These are phyloP conservation scores for Neoscelio sp. DNA, from an alignment of 2,888 invertebrate genomes.

Conservation along the genomic window DNA sequence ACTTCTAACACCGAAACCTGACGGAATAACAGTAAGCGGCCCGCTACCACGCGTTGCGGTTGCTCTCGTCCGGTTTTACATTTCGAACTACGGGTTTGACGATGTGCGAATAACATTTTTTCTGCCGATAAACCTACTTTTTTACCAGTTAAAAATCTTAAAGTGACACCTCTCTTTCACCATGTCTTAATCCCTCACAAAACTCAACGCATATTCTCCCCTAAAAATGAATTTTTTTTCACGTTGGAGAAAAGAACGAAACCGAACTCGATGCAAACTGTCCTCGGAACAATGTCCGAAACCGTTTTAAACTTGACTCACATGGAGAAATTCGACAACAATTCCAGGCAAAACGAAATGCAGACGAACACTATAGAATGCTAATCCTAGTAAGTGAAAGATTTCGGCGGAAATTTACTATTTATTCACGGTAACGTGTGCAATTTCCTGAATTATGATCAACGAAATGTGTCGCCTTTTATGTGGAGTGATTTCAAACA, in stretches of 20 bases:
- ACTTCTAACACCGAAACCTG: constrained; percentile 18
- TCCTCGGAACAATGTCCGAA: neutral
- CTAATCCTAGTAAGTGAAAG: constrained; percentile 51
- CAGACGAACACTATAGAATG: constrained; percentile 30
- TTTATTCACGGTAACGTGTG: neutral
- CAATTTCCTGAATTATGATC: constrained; percentile 1
- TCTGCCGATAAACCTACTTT: too few species aligned
- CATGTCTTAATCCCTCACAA: too few species aligned
- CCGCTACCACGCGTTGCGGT: constrained; percentile 80
- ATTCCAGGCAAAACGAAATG: constrained; percentile 33
- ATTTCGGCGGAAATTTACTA: neutral
- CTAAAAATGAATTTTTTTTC: constrained; percentile 14
- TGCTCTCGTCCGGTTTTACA: constrained; percentile 67
- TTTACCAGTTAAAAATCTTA: too few species aligned
- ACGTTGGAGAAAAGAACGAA: constrained; percentile 1
- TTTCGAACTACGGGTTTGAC: constrained; percentile 2
- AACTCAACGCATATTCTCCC: too few species aligned
- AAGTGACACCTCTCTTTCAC: too few species aligned
- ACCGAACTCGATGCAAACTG: constrained; percentile 6
- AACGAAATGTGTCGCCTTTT: constrained; percentile 9
- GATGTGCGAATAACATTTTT: constrained; percentile 31
- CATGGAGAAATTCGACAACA: constrained; percentile 19
- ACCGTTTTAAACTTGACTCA: neutral
- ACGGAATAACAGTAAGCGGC: constrained; percentile 77
- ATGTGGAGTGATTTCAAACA: constrained; percentile 1